phyloP scores from a whole-genome alignment of 37 sponge, comb jelly and placozoan genomes.

The Eunapius fragilis region DNA sequence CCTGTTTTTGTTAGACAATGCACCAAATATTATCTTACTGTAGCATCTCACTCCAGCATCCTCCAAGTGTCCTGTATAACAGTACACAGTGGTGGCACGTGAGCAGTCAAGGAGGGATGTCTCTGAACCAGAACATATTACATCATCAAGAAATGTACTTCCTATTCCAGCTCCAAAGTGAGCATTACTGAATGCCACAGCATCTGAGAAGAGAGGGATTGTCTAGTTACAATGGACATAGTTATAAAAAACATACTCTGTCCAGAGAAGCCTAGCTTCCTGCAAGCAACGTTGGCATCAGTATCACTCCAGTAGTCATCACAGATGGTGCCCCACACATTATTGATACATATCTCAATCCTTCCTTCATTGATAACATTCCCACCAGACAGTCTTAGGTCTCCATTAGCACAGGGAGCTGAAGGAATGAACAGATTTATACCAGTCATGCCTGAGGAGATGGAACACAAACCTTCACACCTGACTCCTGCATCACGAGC shows the following conservation, averaged over 20 bases:
- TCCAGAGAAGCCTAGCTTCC: constrained; percentile 1
- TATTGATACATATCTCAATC: constrained; percentile 20
- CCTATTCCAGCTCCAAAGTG: constrained; percentile 26
- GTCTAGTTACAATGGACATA: too few species aligned
- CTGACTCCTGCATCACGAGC: constrained; percentile 8
- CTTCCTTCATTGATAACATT: constrained; percentile 16
- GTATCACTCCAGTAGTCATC: constrained; percentile 9
- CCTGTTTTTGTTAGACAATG: neutral
- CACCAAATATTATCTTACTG: neutral
- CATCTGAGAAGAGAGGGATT: neutral
- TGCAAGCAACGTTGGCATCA: constrained; percentile 11
- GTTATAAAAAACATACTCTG: neutral
- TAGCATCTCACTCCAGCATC: constrained; percentile 26
- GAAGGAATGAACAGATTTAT: too few species aligned
- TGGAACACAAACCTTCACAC: constrained; percentile 3
- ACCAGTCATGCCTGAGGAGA: too few species aligned
- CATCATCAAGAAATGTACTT: neutral
- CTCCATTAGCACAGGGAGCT: constrained; percentile 17
- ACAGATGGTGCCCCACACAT: constrained; percentile 25
- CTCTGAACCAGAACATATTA: constrained; percentile 1
- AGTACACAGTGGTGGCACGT: neutral
- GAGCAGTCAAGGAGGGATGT: constrained; percentile 4
- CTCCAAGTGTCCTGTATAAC: constrained; percentile 4
- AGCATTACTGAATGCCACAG: constrained; percentile 8
- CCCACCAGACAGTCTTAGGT: constrained; percentile 10